These are phyloP conservation scores for Condylura cristata DNA, from an alignment of 2,113 vertebrate species.

Conservation along the genomic window DNA sequence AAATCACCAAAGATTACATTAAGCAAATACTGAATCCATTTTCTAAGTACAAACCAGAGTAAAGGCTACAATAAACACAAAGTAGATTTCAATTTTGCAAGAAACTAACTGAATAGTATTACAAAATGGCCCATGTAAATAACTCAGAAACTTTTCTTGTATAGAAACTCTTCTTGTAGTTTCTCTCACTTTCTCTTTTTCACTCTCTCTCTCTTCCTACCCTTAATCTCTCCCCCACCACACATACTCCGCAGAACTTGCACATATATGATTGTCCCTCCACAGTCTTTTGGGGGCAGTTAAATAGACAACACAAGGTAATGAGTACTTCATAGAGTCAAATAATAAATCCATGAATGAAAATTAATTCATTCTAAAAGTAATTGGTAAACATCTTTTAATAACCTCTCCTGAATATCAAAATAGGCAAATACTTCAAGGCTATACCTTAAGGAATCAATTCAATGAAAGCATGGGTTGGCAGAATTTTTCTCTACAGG, in stretches of 20 bases:
- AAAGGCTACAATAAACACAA: background rate
- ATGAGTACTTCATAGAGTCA: background rate
- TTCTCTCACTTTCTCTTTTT: no score
- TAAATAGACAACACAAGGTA: background rate
- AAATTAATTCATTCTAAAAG: slow-evolving; percentile 31
- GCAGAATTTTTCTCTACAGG: background rate
- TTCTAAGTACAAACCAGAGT: background rate
- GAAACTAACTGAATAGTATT: background rate
- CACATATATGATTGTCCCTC: background rate
- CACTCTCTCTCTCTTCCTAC: no score
- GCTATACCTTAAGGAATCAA: background rate
- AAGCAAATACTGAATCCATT: background rate
- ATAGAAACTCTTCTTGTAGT: background rate
- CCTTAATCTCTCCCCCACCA: no score
- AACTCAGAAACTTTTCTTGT: background rate
- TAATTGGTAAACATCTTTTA: slow-evolving; percentile 4
- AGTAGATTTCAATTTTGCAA: slow-evolving; percentile 9
- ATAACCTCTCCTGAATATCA: background rate
- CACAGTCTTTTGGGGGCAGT: background rate
- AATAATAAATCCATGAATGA: background rate
- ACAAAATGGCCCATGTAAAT: background rate
- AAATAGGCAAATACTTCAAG: background rate
- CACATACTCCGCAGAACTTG: background rate
- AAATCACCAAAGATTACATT: background rate
- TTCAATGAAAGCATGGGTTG: background rate